Base-by-base conservation (phyloP, 2,113 vertebrate genomes). In the Echinops telfairi region DNA sequence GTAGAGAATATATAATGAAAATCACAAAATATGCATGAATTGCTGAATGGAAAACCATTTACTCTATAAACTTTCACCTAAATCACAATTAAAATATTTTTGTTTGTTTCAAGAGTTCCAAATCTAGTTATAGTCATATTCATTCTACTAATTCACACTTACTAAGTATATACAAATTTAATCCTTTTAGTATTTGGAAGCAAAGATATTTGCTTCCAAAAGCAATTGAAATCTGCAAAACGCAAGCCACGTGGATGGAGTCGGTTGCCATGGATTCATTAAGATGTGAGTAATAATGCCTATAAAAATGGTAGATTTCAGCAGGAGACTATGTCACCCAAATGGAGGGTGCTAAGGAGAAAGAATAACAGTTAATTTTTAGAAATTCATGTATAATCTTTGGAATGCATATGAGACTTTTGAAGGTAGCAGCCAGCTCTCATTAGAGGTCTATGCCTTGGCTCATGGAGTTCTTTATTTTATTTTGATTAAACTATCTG, bases 361-460 rank as follows among this genome's bases (percentile, higher is more conserved):
- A 70, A 64, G 70, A 64, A n/a, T 14, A 81, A 40, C 7, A 3
- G 16, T 1, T 4, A 64, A 38, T 16, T 85, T 66, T 77, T 40
- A 90, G 33, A 87, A 81, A 60, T 77, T 66, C 6, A 80, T 31
- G 62, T 79, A 8, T 27, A 60, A 73, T 88, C 33, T 90, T 75
- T 90, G 66, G 47, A 90, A 88, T 68, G 16, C 20, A 29, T 12
- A 43, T 16, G 71, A 60, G 19, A 29, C 2, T 38, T 64, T 81
- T 43, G 87, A 89, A 40, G 40, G 31, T 6, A 57, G 9, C 2
- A 82, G 36, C 11, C 71, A 79, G 3, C 38, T 82, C 10, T 93
- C 93, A 94, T 97, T 97, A 96, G 93, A 93, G 88, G 40, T 40
- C 40, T 40, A 40, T 7, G 7, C 95, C 73, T 94, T 95, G 86